phyloP scores from a whole-genome alignment of 2,888 invertebrate species.

The Euspilapteryx auroguttella region DNA sequence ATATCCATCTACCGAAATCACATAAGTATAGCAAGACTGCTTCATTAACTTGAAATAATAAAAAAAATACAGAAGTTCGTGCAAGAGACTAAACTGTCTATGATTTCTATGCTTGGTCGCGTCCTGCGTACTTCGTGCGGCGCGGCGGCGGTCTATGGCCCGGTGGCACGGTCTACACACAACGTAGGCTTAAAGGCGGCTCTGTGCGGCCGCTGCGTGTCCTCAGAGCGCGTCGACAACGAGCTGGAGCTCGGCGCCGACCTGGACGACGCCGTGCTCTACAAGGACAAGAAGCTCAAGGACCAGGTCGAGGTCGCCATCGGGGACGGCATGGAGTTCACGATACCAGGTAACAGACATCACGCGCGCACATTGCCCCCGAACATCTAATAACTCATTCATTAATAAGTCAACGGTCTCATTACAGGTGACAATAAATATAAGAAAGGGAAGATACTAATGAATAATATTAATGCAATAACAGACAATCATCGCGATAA shows the following conservation, averaged over 20 bases:
- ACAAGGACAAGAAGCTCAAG: slow-evolving; percentile 86
- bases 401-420: slow-evolving; percentile 10
- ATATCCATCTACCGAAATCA: no score
- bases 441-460: slow-evolving; percentile 78
- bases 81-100: no score
- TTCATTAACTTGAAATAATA: no score
- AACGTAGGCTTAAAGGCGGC: slow-evolving; percentile 59
- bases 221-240: slow-evolving; percentile 68
- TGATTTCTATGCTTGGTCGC: slow-evolving; percentile 59
- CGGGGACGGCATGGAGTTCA: slow-evolving; percentile 92
- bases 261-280: slow-evolving; percentile 82
- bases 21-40: no score
- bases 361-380: slow-evolving; percentile 3
- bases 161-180: slow-evolving; percentile 20
- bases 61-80: no score
- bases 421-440: slow-evolving; percentile 77
- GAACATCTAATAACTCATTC: slow-evolving; percentile 2
- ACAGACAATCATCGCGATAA: slow-evolving; percentile 73
- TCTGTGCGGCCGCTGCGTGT: slow-evolving; percentile 67
- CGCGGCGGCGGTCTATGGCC: slow-evolving; percentile 8
- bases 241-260: slow-evolving; percentile 66
- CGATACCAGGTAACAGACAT: slow-evolving; percentile 75
- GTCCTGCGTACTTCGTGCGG: no score
- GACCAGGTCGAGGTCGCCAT: slow-evolving; percentile 90
- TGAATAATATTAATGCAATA: slow-evolving; percentile 84